A percentile compares a stretch with the other conserved stretches of the same genome.
Conservation (phyloP, 2,797 vertebrate genomes). For the Danio jaintianensis region DNA sequence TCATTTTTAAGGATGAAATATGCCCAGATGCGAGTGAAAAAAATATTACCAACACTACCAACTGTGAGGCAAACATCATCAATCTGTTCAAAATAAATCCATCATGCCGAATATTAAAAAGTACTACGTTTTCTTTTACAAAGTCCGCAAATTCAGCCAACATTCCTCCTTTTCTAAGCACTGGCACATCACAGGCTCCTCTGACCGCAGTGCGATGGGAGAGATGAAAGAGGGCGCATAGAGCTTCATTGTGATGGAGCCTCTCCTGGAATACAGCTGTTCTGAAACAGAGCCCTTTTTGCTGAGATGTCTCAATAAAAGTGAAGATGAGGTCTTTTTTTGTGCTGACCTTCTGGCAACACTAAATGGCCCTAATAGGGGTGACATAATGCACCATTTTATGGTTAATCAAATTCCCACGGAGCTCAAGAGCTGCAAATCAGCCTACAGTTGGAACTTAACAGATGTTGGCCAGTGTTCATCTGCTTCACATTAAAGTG, state of each 20-base stretch:
- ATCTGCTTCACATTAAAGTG: conserved; percentile 64
- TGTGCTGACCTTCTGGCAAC: conserved; percentile 76
- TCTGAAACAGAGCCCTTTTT: conserved; percentile 77
- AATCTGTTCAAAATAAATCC: conserved; percentile 41
- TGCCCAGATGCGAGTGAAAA: conserved; percentile 24
- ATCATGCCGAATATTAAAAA: conserved; percentile 49
- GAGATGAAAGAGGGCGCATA: conserved; percentile 70
- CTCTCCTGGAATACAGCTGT: conserved; percentile 74
- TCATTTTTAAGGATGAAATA: conserved; percentile 10
- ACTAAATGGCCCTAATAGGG: conserved; percentile 76
- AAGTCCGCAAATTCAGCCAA: conserved; percentile 48
- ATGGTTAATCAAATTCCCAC: conserved; percentile 82
- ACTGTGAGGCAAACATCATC: conserved; percentile 30
- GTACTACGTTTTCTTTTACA: conserved; percentile 46
- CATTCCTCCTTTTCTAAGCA: conserved; percentile 44
- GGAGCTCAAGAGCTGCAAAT: conserved; percentile 69
- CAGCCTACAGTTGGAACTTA: conserved; percentile 64
- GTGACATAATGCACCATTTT: conserved; percentile 81
- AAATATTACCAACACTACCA: conserved; percentile 8
- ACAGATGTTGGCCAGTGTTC: conserved; percentile 72
- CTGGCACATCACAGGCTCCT: conserved; percentile 52
- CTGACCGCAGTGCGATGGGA: conserved; percentile 49
- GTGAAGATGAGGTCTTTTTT: conserved; percentile 67
- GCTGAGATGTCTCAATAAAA: conserved; percentile 77
- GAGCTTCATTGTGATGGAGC: conserved; percentile 71